A percentile compares a stretch with the other conserved stretches of the same genome.
phyloP scores from a whole-genome alignment of 2,888 invertebrate genomes.

The Mythimna lalbum region DNA sequence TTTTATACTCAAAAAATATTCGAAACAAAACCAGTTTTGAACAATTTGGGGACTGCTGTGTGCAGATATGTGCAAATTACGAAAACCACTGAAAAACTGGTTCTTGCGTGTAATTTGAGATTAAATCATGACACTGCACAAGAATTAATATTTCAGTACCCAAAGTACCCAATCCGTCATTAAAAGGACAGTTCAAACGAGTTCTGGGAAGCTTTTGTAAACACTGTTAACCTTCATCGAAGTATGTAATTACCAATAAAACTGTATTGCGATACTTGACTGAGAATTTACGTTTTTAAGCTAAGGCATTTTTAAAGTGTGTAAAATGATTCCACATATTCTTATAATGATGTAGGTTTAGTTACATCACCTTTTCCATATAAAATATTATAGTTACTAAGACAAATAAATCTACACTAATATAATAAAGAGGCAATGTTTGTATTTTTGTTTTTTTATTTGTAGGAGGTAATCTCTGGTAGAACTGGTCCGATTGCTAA shows the following conservation, averaged over 20 bases:
- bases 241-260: constrained; percentile 17
- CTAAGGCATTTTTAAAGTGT: too few relatives aligned
- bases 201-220: constrained; percentile 31
- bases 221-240: constrained; percentile 35
- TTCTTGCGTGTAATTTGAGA: constrained; percentile 65
- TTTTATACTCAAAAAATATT: constrained; percentile 78
- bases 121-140: constrained; percentile 42
- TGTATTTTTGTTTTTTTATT: too few relatives aligned
- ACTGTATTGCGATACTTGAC: background rate
- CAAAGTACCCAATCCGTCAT: constrained; percentile 60
- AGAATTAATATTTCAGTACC: constrained; percentile 19
- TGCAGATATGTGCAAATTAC: constrained; percentile 62
- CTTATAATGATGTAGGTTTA: too few relatives aligned
- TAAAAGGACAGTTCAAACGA: constrained; percentile 36
- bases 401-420: too few relatives aligned
- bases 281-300: background rate
- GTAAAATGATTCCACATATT: too few relatives aligned
- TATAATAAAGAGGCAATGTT: too few relatives aligned
- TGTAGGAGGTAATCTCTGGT: too few relatives aligned
- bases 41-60: constrained; percentile 62
- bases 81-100: constrained; percentile 69
- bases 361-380: too few relatives aligned
- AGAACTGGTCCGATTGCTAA: too few relatives aligned
- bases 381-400: too few relatives aligned
- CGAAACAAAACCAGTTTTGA: constrained; percentile 71